phyloP scores from a whole-genome alignment of 2,888 invertebrate species.

The Escarpia spicata region DNA sequence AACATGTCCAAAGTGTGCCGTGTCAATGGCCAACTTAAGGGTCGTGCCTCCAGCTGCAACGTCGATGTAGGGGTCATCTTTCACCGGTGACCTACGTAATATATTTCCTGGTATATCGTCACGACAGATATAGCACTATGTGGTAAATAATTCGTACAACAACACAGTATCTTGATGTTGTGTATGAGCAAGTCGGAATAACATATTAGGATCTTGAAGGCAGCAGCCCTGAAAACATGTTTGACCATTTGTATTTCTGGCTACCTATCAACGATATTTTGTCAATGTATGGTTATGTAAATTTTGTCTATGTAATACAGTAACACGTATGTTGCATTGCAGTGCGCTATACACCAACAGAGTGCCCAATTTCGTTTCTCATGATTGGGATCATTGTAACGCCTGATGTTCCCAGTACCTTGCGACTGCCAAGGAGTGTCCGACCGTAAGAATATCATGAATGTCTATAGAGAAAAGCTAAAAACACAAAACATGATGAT shows the following conservation, averaged over 20 bases:
- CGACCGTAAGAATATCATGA: too few species aligned
- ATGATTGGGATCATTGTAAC: too few species aligned
- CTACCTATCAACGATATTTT: neutral
- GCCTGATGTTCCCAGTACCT: too few species aligned
- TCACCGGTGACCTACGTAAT: slow-evolving; percentile 52
- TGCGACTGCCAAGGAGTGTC: too few species aligned
- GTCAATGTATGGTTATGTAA: too few species aligned
- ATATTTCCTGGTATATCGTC: neutral
- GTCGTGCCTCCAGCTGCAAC: slow-evolving; percentile 52
- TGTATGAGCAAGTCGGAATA: neutral
- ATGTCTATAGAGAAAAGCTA: too few species aligned
- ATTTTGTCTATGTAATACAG: too few species aligned
- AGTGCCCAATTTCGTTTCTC: too few species aligned
- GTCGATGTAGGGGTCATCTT: slow-evolving; percentile 59
- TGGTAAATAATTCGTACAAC: neutral
- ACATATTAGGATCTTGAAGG: neutral
- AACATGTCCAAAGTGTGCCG: slow-evolving; percentile 61
- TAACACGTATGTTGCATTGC: too few species aligned
- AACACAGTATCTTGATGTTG: neutral
- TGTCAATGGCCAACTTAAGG: slow-evolving; percentile 61
- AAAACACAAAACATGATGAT: neutral
- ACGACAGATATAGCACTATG: neutral
- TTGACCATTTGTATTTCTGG: neutral
- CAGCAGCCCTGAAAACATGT: neutral
- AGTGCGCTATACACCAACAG: too few species aligned